These are phyloP conservation scores for Heliconius ismenius DNA, from an alignment of 2,888 invertebrate genomes.

Conservation along the genomic window DNA sequence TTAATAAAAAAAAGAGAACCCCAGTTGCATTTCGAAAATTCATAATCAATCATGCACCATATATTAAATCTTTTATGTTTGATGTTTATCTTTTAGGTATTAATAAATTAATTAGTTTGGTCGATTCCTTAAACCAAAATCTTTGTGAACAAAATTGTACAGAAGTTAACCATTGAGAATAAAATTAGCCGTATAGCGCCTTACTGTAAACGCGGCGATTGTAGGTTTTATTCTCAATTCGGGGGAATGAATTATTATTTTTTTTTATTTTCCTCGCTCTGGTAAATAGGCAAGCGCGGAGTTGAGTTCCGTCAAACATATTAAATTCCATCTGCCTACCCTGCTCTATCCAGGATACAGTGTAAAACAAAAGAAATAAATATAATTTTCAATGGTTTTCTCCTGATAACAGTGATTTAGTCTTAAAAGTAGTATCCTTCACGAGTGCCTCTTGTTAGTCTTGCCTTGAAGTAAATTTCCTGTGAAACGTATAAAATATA, in stretches of 20 bases:
- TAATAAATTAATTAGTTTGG: conserved; percentile 3
- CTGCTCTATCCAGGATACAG: neutral
- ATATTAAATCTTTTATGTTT: neutral
- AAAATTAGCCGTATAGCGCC: neutral
- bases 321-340: neutral
- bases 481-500: conserved; percentile 19
- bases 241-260: no score
- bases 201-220: neutral
- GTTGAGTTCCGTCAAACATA: neutral
- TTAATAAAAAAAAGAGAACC: neutral
- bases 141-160: neutral
- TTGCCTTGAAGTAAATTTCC: conserved; percentile 59
- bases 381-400: conserved; percentile 9
- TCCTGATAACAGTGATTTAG: neutral
- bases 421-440: conserved; percentile 29
- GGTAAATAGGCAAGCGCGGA: neutral
- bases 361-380: neutral
- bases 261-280: neutral
- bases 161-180: conserved; percentile 5
- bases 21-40: neutral
- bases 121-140: conserved; percentile 6
- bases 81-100: neutral
- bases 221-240: neutral
- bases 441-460: conserved; percentile 58
- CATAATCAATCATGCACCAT: neutral